Base-by-base conservation (phyloP, 2,888 invertebrate species). In the Lysandra coridon region DNA sequence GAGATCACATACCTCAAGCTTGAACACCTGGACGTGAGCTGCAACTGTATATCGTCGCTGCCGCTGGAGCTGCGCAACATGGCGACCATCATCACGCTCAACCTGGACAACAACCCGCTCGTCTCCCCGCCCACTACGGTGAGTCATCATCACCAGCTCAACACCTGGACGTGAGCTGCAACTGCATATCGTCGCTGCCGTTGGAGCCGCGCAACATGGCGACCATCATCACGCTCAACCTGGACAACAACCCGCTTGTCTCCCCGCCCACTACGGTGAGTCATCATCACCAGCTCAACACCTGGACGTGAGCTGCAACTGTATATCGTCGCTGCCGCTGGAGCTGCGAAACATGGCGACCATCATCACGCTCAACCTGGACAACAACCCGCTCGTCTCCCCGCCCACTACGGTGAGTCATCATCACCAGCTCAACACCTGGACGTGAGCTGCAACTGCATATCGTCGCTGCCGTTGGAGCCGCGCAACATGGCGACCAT, bases 221-320 rank as follows among this genome's bases (percentile, higher is more conserved):
- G 84, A 96, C 96, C 75, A 94, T 99, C 84, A 97, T 98, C 84
- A 97, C 97, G 82, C 95, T 99, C 80, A 95, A 96, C 86, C 95
- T 99, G 85, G 97, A 98, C 87, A 97, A 98, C 90, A 99, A 99
- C 92, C 99, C 99, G 57, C 95, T 57, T 78, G 97, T 97, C 82
- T 97, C 97, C 84, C 99, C 99, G 82, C 98, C 99, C 82, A 98
- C 98, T 83, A 97, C 98, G 91, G 98, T 99, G 95, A 97, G 97
- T 82, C 53, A 77, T 33, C 73, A 14, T 64, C 60, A 74, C 77
- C 44, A 82, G 12, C 64, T n/a, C 23, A 97, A 85, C 96, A 97
- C 89, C 95, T 99, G 90, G 98, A 99, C 92, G 96, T 99, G 85
- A 97, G 98, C 91, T 97, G 97, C 88, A 99, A 99, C 94, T 96